These are phyloP conservation scores for Eulithis testata DNA, from an alignment of 2,888 invertebrate genomes.

Conservation along the genomic window DNA sequence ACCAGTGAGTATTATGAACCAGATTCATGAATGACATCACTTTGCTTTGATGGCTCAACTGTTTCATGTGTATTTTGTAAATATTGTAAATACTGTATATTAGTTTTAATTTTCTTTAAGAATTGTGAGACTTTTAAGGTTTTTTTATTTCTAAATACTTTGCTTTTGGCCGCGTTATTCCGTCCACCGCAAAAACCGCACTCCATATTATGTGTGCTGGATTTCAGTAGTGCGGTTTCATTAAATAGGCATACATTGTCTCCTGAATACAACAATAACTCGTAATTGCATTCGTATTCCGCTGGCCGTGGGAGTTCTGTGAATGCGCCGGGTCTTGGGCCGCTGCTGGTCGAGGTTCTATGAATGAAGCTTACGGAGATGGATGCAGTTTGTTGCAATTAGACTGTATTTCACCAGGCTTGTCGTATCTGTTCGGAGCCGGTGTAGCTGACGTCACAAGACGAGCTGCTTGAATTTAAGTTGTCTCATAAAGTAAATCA, in stretches of 20 bases:
- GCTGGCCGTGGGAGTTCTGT: conserved; percentile 9
- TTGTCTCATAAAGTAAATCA: no score
- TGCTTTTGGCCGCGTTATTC: conserved; percentile 1
- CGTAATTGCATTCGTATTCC: conserved; percentile 32
- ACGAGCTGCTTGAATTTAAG: neutral
- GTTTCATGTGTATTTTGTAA: no score
- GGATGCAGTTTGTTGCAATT: conserved; percentile 17
- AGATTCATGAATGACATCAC: neutral
- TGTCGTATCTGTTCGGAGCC: conserved; percentile 1
- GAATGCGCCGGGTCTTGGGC: conserved; percentile 12
- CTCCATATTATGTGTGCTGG: neutral
- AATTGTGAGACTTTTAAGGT: no score
- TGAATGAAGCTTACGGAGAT: conserved; percentile 9
- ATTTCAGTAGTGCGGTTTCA: conserved; percentile 6
- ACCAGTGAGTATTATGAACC: neutral
- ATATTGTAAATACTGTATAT: no score
- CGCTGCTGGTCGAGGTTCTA: neutral
- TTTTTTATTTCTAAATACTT: no score
- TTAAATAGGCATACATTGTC: conserved; percentile 26
- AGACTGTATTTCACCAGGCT: neutral
- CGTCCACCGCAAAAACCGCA: conserved; percentile 7
- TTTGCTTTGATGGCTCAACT: no score
- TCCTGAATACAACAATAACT: conserved; percentile 32
- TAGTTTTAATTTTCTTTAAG: no score
- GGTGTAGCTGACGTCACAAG: neutral